Conservation (phyloP, 2,888 invertebrate species). For the Caenorhabditis angaria region DNA sequence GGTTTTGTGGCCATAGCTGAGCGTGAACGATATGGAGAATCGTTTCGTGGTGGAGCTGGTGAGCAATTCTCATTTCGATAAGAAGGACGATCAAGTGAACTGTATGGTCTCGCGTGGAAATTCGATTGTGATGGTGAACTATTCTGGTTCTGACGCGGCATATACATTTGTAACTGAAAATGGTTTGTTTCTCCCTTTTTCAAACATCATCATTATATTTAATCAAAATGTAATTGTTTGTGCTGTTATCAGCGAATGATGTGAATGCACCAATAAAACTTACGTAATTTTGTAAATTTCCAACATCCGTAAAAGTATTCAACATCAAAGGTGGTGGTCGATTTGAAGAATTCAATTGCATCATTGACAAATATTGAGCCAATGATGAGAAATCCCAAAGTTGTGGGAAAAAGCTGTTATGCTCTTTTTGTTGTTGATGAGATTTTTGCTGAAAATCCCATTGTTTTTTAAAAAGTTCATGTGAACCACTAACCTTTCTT, state of each 20-base stretch:
- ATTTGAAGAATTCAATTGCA: slow-evolving; percentile 11
- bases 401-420: not conserved
- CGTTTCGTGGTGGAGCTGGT: too few relatives aligned
- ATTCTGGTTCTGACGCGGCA: not conserved
- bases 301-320: slow-evolving; percentile 11
- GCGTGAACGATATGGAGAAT: slow-evolving; percentile 17
- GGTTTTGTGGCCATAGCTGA: slow-evolving; percentile 23
- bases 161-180: slow-evolving; percentile 8
- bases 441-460: not conserved
- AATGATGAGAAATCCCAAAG: slow-evolving; percentile 19
- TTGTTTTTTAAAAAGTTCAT: not conserved
- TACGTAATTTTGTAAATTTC: slow-evolving; percentile 17
- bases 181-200: slow-evolving; percentile 3
- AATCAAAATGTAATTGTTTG: not conserved
- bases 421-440: not conserved
- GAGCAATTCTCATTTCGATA: not conserved
- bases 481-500: not conserved
- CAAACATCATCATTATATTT: not conserved
- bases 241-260: not conserved
- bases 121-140: slow-evolving; percentile 8
- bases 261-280: too few relatives aligned
- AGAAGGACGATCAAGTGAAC: slow-evolving; percentile 23
- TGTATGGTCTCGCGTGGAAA: slow-evolving; percentile 12
- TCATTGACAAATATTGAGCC: slow-evolving; percentile 22
- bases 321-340: not conserved